These are phyloP conservation scores for Zosterops borbonicus DNA, from an alignment of 2,113 vertebrate species.

Conservation along the genomic window DNA sequence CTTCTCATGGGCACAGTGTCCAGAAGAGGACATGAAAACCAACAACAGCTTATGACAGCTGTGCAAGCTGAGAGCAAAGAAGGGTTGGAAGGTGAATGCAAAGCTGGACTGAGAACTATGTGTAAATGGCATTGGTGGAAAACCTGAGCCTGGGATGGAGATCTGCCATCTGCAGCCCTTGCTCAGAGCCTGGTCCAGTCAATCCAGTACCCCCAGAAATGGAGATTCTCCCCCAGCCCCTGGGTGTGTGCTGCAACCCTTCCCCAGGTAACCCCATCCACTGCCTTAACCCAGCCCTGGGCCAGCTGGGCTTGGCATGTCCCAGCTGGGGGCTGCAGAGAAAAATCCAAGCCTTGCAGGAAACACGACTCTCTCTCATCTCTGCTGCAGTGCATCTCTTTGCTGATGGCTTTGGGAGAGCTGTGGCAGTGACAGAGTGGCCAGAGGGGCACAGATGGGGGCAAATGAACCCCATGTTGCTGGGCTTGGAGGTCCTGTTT, in stretches of 20 bases:
- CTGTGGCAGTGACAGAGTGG: not conserved
- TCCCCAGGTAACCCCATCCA: not conserved
- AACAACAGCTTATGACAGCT: too few species aligned
- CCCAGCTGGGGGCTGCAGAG: not conserved
- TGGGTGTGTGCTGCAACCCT: not conserved
- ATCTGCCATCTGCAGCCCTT: not conserved
- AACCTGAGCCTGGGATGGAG: not conserved
- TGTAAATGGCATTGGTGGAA: not conserved
- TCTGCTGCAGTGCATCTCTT: not conserved
- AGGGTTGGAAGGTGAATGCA: accelerated
- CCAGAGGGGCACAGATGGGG: not conserved
- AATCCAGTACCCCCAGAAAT: not conserved
- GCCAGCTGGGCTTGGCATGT: not conserved
- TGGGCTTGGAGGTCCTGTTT: not conserved
- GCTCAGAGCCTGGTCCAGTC: not conserved
- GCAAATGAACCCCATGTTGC: accelerated
- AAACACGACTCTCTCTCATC: not conserved
- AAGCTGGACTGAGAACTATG: not conserved
- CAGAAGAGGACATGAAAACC: accelerated
- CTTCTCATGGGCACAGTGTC: not conserved
- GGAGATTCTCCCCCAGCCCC: not conserved
- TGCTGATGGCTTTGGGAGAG: not conserved
- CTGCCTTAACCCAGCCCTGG: not conserved
- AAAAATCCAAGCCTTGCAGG: not conserved
- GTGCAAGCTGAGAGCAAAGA: not conserved